These are phyloP conservation scores for Myotis davidii DNA, from an alignment of 2,113 vertebrate genomes.

Conservation along the genomic window DNA sequence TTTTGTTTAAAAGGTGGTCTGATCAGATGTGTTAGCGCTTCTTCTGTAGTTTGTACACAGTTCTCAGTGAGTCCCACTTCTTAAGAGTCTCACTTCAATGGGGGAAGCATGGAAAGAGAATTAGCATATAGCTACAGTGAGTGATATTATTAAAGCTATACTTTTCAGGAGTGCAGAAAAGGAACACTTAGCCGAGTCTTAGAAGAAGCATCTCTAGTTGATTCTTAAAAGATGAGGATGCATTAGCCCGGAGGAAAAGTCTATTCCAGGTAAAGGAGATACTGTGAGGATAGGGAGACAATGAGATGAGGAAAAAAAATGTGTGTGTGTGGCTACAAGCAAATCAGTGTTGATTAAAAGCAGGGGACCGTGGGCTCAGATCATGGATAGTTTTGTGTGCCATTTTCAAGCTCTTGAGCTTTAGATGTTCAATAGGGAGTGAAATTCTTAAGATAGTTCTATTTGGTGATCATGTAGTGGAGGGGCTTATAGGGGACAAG, in stretches of 20 bases:
- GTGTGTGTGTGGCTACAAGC: not conserved
- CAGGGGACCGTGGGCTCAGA: not conserved
- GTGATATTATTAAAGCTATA: not conserved
- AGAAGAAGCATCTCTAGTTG: not conserved
- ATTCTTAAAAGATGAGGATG: not conserved
- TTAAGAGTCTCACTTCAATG: slow-evolving; percentile 3
- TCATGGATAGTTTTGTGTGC: not conserved
- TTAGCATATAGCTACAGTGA: not conserved
- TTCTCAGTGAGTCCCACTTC: not conserved
- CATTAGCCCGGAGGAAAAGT: not conserved
- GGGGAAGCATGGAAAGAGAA: not conserved
- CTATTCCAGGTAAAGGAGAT: not conserved
- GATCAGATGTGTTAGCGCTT: slow-evolving; percentile 13
- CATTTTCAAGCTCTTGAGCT: not conserved
- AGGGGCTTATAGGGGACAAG: not conserved
- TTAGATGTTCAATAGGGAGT: not conserved
- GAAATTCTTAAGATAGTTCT: not conserved
- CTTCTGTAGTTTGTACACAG: not conserved
- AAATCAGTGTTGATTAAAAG: not conserved
- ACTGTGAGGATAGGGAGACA: not conserved
- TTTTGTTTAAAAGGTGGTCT: slow-evolving; percentile 29
- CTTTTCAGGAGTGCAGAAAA: not conserved
- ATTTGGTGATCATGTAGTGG: not conserved
- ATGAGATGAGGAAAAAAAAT: not conserved
- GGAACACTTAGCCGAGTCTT: not conserved